These are phyloP conservation scores for Macrotrachela quadricornifera DNA, from an alignment of 1,140 invertebrate genomes.

Conservation along the genomic window DNA sequence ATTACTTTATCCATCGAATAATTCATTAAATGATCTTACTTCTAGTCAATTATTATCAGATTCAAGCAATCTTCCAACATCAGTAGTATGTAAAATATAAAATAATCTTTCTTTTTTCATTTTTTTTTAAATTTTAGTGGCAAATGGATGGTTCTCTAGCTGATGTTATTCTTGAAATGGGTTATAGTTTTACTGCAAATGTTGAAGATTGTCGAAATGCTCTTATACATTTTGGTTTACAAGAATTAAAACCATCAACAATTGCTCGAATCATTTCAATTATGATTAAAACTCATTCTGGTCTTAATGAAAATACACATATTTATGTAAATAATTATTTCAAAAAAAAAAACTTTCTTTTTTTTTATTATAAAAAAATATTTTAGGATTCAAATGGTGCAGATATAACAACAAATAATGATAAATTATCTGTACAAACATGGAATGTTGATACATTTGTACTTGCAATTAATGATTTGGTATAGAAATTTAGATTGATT, in stretches of 20 bases:
- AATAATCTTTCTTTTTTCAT: too few species aligned
- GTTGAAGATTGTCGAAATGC: slow-evolving; percentile 62
- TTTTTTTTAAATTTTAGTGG: slow-evolving; percentile 4
- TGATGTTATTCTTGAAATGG: slow-evolving; percentile 64
- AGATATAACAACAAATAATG: slow-evolving; percentile 23
- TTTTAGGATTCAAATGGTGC: slow-evolving; percentile 33
- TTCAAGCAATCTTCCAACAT: not conserved
- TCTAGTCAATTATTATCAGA: not conserved
- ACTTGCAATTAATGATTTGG: slow-evolving; percentile 63
- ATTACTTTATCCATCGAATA: slow-evolving; percentile 2
- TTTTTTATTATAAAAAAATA: too few species aligned
- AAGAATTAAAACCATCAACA: slow-evolving; percentile 52
- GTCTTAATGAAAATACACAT: too few species aligned
- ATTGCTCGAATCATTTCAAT: slow-evolving; percentile 60
- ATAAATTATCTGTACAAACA: slow-evolving; percentile 33
- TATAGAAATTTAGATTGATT: too few species aligned
- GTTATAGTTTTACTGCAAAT: slow-evolving; percentile 53
- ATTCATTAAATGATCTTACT: not conserved
- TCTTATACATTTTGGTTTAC: slow-evolving; percentile 24
- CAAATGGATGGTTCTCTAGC: slow-evolving; percentile 32
- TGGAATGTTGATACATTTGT: slow-evolving; percentile 86
- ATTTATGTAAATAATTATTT: too few species aligned
- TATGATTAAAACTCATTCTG: slow-evolving; percentile 53
- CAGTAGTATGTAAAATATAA: not conserved
- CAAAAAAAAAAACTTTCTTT: too few species aligned